A percentile compares a stretch with the other conserved stretches of the same genome.
Conservation (phyloP, 2,797 vertebrate genomes). For the Capromys pilorides region DNA sequence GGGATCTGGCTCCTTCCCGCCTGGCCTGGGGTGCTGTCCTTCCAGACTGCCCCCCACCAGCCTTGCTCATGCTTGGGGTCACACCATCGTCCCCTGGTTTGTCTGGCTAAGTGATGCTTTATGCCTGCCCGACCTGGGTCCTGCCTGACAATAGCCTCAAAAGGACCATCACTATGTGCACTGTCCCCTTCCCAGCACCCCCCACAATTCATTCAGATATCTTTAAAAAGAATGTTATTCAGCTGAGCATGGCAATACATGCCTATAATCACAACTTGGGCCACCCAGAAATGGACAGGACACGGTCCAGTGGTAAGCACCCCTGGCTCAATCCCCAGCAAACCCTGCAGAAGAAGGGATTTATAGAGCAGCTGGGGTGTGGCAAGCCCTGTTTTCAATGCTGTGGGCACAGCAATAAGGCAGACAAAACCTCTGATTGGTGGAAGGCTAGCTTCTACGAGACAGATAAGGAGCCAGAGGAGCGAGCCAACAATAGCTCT, state of each 20-base stretch:
- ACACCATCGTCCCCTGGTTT: not conserved
- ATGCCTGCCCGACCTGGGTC: not conserved
- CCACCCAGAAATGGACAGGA: not conserved
- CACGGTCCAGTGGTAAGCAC: not conserved
- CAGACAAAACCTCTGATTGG: not conserved
- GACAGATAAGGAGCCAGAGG: not conserved
- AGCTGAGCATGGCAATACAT: not conserved
- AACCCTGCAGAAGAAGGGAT: not conserved
- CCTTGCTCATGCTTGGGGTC: not conserved
- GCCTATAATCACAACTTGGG: not conserved
- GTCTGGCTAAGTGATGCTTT: no score
- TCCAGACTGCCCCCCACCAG: not conserved
- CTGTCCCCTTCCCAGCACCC: not conserved
- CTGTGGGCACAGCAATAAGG: not conserved
- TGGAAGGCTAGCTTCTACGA: not conserved
- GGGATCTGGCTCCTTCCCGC: not conserved
- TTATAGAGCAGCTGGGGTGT: not conserved
- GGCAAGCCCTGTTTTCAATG: not conserved
- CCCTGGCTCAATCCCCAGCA: not conserved
- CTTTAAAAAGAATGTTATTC: not conserved
- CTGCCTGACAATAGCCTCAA: not conserved
- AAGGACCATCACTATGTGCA: not conserved
- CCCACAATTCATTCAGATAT: not conserved
- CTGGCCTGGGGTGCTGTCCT: not conserved
- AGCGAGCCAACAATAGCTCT: fast-evolving